These are phyloP conservation scores for Brachirus orientalis DNA, from an alignment of 2,113 vertebrate species.

Conservation along the genomic window DNA sequence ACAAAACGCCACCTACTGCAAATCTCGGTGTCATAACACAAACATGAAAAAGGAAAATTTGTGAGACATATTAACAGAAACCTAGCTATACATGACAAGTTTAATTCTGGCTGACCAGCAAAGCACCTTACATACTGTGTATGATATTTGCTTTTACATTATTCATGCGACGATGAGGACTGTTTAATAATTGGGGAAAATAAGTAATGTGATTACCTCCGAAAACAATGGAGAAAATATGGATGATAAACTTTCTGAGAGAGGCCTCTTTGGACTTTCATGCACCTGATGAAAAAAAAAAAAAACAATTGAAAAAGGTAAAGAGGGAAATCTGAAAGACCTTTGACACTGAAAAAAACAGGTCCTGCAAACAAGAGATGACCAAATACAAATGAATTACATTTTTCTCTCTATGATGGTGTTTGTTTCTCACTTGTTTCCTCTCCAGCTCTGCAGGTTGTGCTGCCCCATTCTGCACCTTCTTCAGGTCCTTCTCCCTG, in stretches of 20 bases:
- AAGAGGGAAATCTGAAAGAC: not conserved
- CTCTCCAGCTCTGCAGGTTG: slow-evolving; percentile 80
- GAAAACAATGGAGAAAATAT: slow-evolving; percentile 94
- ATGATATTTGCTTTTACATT: too few species aligned
- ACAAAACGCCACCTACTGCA: too few species aligned
- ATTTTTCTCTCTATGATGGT: not conserved
- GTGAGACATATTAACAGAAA: too few species aligned
- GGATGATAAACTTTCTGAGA: slow-evolving; percentile 91
- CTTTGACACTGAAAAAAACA: not conserved
- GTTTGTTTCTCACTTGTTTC: slow-evolving; percentile 73
- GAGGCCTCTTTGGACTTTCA: slow-evolving; percentile 88
- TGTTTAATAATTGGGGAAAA: too few species aligned
- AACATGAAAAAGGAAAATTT: too few species aligned
- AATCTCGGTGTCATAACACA: too few species aligned
- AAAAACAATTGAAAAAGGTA: slow-evolving; percentile 10
- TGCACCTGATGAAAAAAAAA: slow-evolving; percentile 73
- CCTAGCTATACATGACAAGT: too few species aligned
- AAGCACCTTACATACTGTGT: too few species aligned
- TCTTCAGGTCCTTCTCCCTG: slow-evolving; percentile 87
- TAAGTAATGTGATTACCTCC: slow-evolving; percentile 84
- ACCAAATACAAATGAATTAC: not conserved
- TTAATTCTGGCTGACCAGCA: too few species aligned
- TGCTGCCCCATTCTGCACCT: slow-evolving; percentile 85
- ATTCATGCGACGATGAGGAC: too few species aligned
- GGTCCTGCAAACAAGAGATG: not conserved